Evolutionary conservation across 1,140 invertebrate genomes (phyloP).

Genomic region (Fragariocoptes setiger): DNA sequence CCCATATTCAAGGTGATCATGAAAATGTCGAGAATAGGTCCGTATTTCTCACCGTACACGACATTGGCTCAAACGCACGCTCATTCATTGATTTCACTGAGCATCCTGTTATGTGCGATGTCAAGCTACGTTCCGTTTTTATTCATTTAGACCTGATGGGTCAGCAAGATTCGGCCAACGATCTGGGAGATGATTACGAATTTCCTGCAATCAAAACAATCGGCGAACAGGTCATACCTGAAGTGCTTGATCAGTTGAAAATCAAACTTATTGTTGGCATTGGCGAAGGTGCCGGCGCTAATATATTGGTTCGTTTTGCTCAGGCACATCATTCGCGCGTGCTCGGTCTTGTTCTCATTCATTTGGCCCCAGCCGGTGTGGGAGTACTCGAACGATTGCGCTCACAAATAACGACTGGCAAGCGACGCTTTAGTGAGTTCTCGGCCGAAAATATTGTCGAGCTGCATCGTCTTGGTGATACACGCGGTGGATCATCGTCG

Average conservation of each 20-base stretch:
- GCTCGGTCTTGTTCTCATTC: slow-evolving; percentile 45
- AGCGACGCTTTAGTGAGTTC: background rate
- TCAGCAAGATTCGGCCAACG: slow-evolving; percentile 43
- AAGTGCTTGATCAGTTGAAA: slow-evolving; percentile 9
- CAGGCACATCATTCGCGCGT: slow-evolving; percentile 36
- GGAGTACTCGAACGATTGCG: slow-evolving; percentile 57
- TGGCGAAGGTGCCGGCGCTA: slow-evolving; percentile 14
- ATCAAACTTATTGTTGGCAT: slow-evolving; percentile 13
- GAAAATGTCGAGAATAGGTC: slow-evolving; percentile 3
- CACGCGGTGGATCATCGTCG: background rate
- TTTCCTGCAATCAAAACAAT: slow-evolving; percentile 50
- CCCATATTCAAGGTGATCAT: slow-evolving; percentile 7
- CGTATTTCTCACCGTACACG: slow-evolving; percentile 12
- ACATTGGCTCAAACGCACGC: slow-evolving; percentile 9
- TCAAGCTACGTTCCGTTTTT: slow-evolving; percentile 50
- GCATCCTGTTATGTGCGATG: slow-evolving; percentile 44
- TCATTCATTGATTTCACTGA: slow-evolving; percentile 15
- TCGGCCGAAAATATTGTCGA: background rate
- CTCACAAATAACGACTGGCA: slow-evolving; percentile 28
- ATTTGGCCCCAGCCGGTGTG: slow-evolving; percentile 53
- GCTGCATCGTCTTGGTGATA: background rate
- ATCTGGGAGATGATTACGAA: slow-evolving; percentile 31
- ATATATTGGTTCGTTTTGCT: slow-evolving; percentile 13
- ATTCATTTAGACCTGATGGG: slow-evolving; percentile 61
- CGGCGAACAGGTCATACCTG: slow-evolving; percentile 42